Evolutionary conservation across 92 coral and sea anemone genomes (phyloP), one percentile per base, ranked within the genome.

Genomic region (Porites lobata): DNA sequence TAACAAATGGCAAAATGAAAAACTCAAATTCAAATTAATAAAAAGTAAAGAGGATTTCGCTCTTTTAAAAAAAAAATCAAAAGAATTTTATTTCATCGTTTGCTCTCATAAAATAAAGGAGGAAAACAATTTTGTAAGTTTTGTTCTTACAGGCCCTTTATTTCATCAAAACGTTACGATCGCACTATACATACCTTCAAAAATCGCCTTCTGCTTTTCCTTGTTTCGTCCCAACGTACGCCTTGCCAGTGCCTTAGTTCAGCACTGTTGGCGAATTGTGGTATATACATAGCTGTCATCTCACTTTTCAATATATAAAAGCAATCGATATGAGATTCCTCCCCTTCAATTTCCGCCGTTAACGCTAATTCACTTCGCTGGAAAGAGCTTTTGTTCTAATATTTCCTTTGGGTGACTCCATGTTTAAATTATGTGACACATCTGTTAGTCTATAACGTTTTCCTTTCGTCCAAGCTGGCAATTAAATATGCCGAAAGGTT

Each of bases 281-380:
- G 26, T 43, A 8, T 56, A 38, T 54, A 21, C 29, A 15, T 59
- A 17, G 24, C 47, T 69, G 86, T 22, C 77, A 69, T 6, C 69
- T 29, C 68, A 57, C 43, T 52, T 78, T 57, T 57, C 78, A 54
- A 82, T 70, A 56, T 82, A 82, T 66, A 81, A 69, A 59, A 11
- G 15, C 29, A 21, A 14, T 57, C 68, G 53, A 76, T 69, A 82
- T 82, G 50, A 56, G 32, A 12, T 54, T 58, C 86, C 86, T 6
- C 86, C 86, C 86, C 75, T 70, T 71, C 86, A 82, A 82, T 82
- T 82, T 82, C 86, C 86, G 86, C 86, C 50, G 86, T 64, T 57
- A 70, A 70, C 78, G 65, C 22, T 82, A 82, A 82, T 82, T 82
- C 64, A 82, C 86, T 69, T n/a, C 69, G 9, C 86, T 82, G 19